These are phyloP conservation scores for Meloidogyne chitwoodi DNA, from an alignment of 1,140 invertebrate genomes.

Conservation along the genomic window DNA sequence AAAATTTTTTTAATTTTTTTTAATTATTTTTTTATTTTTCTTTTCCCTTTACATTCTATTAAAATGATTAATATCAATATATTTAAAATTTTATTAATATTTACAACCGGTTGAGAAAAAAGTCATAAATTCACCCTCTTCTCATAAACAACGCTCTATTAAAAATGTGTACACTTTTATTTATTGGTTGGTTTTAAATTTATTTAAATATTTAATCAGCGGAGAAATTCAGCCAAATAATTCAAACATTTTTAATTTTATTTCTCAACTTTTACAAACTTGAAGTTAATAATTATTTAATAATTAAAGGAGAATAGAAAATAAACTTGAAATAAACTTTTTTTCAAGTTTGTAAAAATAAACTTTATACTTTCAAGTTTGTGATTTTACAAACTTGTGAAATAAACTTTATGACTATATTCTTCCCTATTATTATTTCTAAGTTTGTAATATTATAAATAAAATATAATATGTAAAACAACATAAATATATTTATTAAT, in stretches of 20 bases:
- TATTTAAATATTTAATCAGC: not conserved
- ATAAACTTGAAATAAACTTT: not conserved
- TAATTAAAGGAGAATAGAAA: no score
- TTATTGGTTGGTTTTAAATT: not conserved
- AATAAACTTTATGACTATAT: no score
- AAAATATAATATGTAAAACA: no score
- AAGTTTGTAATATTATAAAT: no score
- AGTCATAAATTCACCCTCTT: not conserved
- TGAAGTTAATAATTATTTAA: not conserved
- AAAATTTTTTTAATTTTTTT: no score
- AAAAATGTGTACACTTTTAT: not conserved
- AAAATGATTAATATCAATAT: not conserved
- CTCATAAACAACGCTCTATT: not conserved
- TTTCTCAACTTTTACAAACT: not conserved
- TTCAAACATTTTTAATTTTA: not conserved
- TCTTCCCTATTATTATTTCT: no score
- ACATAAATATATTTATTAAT: no score
- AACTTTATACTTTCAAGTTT: not conserved
- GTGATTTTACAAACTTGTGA: no score
- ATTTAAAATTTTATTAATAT: not conserved
- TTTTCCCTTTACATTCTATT: not conserved
- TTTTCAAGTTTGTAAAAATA: not conserved
- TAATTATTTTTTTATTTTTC: not conserved
- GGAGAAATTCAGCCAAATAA: not conserved
- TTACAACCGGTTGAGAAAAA: not conserved